Base-by-base conservation (phyloP, 2,888 invertebrate genomes). In the Apantesis nais region DNA sequence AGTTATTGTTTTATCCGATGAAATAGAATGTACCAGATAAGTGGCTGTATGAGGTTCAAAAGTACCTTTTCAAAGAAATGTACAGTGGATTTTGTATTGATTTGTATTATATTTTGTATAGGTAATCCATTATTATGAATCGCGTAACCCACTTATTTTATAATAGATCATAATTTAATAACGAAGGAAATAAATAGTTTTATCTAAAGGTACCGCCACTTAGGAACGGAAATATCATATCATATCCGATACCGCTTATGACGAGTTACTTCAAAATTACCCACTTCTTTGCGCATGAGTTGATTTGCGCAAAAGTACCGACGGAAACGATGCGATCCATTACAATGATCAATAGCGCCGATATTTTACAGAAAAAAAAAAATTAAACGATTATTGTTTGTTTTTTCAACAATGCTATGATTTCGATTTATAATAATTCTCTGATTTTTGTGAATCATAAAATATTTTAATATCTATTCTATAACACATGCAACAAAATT, bases 191-290 rank as follows among this genome's bases (percentile, higher is more conserved):
- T 88, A 86, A 77, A 81, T 83, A 80, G 87, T 89, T 86, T 77
- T 70, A 70, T 75, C 66, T 77, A 88, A 91, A 89, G 85, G 80
- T 76, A 83, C 90, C 89, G 89, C 83, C 86, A 86, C 84, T 84
- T 86, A 79, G 78, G 84, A 93, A 90, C 94, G 94, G 94, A 94
- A 92, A 90, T 90, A 89, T 82, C 89, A 86, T 92, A 93, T 92
- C 89, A 92, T 92, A 93, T 91, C 89, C 88, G 84, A 86, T 76
- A 90, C 39, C 19, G 58, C 58, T 88, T 86, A 85, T 84, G 75
- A 85, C 83, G 78, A 77, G 79, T 79, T 88, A 90, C 78, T 84
- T 79, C 80, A 83, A 85, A 85, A 81, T 88, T 86, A 86, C 87
- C 86, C 85, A 90, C 89, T 93, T 90, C 79, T 73, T 52, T 87